Percentiles rank a stretch among this genome's conserved stretches.
Conservation (phyloP, 2,888 invertebrate genomes). For the Drosophila neutralis region DNA sequence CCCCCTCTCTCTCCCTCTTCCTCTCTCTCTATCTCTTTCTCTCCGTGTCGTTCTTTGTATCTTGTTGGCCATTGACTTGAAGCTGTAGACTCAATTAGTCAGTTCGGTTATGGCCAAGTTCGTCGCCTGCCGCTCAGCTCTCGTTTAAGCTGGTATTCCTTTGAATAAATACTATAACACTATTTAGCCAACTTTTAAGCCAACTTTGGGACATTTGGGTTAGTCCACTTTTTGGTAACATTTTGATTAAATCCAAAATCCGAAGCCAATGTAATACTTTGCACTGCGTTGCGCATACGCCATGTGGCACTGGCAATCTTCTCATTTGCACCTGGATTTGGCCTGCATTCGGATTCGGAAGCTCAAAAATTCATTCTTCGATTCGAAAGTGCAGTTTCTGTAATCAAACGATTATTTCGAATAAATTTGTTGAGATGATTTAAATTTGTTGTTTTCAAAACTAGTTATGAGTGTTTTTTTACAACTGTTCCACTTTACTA, state of each 20-base stretch:
- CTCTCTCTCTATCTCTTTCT: background rate
- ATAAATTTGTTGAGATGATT: background rate
- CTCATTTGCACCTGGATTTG: constrained; percentile 8
- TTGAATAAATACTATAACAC: no score
- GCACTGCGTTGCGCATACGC: constrained; percentile 7
- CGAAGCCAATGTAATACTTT: background rate
- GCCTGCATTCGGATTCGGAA: constrained; percentile 3
- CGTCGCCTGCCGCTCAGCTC: background rate
- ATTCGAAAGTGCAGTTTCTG: constrained; percentile 8
- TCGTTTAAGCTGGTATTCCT: background rate
- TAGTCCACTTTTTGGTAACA: background rate
- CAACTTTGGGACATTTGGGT: background rate
- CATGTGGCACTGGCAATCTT: constrained; percentile 2
- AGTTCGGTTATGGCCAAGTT: background rate
- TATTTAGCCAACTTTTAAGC: no score
- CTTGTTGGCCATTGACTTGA: constrained; percentile 2
- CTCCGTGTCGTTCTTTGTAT: background rate
- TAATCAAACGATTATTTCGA: constrained; percentile 13
- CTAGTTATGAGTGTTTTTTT: no score
- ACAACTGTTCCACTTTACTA: no score
- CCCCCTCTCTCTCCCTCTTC: no score
- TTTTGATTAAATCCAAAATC: background rate
- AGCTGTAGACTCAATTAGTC: background rate
- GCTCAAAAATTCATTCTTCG: background rate
- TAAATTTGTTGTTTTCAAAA: no score